phyloP scores from a whole-genome alignment of 2,113 vertebrate species.

The Syngnathus typhle region DNA sequence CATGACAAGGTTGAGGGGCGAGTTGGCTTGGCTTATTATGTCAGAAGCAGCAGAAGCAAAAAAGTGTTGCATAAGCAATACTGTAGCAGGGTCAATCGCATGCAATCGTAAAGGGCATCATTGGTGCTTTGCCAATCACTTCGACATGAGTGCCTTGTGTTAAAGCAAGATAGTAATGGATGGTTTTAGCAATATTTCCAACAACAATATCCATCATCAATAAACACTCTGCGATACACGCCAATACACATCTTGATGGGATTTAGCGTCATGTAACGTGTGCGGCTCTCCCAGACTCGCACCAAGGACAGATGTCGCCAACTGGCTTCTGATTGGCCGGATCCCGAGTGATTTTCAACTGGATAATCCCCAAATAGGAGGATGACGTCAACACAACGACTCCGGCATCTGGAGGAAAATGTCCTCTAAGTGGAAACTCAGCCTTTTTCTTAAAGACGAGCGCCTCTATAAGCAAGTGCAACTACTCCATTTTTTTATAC shows the following conservation, averaged over 20 bases:
- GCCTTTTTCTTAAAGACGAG: constrained; percentile 33
- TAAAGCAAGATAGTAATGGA: constrained; percentile 17
- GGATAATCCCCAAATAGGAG: constrained; percentile 47
- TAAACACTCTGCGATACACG: constrained; percentile 9
- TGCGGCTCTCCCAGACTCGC: constrained; percentile 27
- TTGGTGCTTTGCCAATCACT: constrained; percentile 23
- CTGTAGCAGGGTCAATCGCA: constrained; percentile 9
- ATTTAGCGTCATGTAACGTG: constrained; percentile 35
- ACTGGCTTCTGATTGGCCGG: constrained; percentile 45
- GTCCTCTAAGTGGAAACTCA: constrained; percentile 12
- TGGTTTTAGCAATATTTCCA: constrained; percentile 17
- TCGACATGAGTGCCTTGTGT: constrained; percentile 12
- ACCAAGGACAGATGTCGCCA: constrained; percentile 48
- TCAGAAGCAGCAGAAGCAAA: constrained; percentile 48
- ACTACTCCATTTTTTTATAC: no score
- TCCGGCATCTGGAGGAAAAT: constrained; percentile 38
- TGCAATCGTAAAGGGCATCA: constrained; percentile 22
- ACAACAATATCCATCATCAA: constrained; percentile 9
- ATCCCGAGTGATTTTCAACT: constrained; percentile 34
- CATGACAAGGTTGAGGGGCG: constrained; percentile 59
- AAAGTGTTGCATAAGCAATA: constrained; percentile 57
- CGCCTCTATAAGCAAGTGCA: not conserved
- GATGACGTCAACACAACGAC: constrained; percentile 39
- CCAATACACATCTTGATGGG: constrained; percentile 30
- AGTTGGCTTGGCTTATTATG: constrained; percentile 51